A percentile compares a stretch with the other conserved stretches of the same genome.
Conservation (phyloP, 2,888 invertebrate species). For the Plutella xylostella region DNA sequence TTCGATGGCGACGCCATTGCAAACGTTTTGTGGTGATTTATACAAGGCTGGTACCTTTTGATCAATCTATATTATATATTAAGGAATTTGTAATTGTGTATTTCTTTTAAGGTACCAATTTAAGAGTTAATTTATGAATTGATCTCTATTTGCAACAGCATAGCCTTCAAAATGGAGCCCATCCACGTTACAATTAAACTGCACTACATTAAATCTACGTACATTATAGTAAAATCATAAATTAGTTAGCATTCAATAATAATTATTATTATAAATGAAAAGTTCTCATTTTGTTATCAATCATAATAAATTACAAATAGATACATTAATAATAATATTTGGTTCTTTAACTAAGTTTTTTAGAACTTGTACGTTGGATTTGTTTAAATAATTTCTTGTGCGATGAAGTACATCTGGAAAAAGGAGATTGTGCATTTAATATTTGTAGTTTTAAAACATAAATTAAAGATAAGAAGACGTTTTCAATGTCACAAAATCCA, state of each 20-base stretch:
- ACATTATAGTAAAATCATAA: slow-evolving; percentile 31
- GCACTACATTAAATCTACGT: slow-evolving; percentile 8
- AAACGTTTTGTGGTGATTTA: too few relatives aligned
- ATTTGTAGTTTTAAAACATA: too few relatives aligned
- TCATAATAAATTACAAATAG: slow-evolving; percentile 28
- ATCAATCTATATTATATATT: too few relatives aligned
- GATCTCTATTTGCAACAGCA: background rate
- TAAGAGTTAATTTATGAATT: too few relatives aligned
- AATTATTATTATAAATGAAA: slow-evolving; percentile 3
- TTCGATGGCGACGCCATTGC: too few relatives aligned
- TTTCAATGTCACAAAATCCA: too few relatives aligned
- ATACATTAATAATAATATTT: slow-evolving; percentile 62
- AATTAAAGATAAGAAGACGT: too few relatives aligned
- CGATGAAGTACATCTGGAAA: slow-evolving; percentile 41
- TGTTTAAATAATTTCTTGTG: slow-evolving; percentile 37
- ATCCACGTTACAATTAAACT: background rate
- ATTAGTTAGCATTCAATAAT: slow-evolving; percentile 27
- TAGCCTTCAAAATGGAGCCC: background rate
- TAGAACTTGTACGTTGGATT: slow-evolving; percentile 17
- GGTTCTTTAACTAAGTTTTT: slow-evolving; percentile 51
- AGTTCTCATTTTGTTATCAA: slow-evolving; percentile 3
- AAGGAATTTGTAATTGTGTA: too few relatives aligned
- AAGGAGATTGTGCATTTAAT: too few relatives aligned
- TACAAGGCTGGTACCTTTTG: too few relatives aligned
- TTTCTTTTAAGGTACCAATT: too few relatives aligned